Evolutionary conservation across 2,888 invertebrate species (phyloP), one percentile per base, ranked within the genome.

Genomic region (Lepetodrilus schrolli): DNA sequence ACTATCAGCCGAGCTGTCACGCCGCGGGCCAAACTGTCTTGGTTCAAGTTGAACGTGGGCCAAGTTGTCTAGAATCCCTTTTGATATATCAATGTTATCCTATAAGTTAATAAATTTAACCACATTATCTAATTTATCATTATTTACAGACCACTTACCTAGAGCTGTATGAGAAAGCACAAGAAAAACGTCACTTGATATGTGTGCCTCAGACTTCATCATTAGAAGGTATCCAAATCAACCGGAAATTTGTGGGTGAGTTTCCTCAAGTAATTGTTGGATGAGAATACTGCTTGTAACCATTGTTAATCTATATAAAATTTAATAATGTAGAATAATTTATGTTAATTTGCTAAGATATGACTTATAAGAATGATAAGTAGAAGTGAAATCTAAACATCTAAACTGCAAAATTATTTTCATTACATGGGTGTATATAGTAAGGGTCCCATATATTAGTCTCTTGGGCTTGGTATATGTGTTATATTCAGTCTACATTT

Each of bases 181-280:
- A 86, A 70, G 82, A 83, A 48, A 79, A 83, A 47, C 85, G 88
- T 68, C 81, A 82, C 69, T 37, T 84, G 10, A 81, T 88, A 5
- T 88, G 88, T 81, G 78, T 88, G 7, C 87, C 87, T 17, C 82
- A 84, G 51, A 76, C 84, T 4, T 79, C 78, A 1, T 81, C 84
- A 0, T 76, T 88, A 8, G 75, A 73, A 10, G 80, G 79, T 21
- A 76, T 76, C 4, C n/a, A 51, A 3, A 83, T 88, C 23, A 79
- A 75, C 21, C 66, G 73, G 20, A 83, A 80, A 69, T 85, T 88
- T 77, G 79, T 83, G 8, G 82, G 87, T 87, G 58, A 80, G 83
- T 78, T 17, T 37, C 26, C 34, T 10, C n/a, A n/a, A n/a, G n/a
- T n/a, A n/a, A 8, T 38, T 38, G 38, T 38, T 38, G 38, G 1